These are phyloP conservation scores for Lasioglossum figueresi DNA, from an alignment of 2,888 invertebrate genomes.

Conservation along the genomic window DNA sequence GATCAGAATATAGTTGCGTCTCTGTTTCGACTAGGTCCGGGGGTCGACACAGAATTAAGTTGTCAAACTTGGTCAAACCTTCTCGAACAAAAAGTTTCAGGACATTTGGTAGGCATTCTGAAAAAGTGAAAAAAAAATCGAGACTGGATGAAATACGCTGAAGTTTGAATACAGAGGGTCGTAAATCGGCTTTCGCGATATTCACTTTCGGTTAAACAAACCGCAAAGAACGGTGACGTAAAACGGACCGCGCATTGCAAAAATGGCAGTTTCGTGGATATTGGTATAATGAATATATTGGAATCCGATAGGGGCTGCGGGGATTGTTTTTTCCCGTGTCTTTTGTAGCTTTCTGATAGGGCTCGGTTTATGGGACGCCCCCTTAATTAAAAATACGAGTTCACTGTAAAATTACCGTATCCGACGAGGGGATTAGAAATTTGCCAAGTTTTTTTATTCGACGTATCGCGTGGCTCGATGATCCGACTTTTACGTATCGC, in stretches of 20 bases:
- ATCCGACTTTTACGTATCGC: not conserved
- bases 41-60: not conserved
- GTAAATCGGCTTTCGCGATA: not conserved
- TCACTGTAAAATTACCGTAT: not conserved
- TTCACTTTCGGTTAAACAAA: not conserved
- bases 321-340: not conserved
- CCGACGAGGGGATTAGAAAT: not conserved
- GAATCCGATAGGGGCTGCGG: not conserved
- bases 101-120: not conserved
- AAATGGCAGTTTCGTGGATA: not conserved
- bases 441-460: not conserved
- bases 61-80: not conserved
- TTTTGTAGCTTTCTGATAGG: conserved; percentile 1
- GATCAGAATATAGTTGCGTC: too few species aligned
- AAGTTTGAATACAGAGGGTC: not conserved
- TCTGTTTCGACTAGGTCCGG: too few species aligned
- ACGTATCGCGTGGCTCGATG: not conserved
- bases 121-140: not conserved
- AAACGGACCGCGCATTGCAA: not conserved
- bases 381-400: not conserved
- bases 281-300: not conserved
- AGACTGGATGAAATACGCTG: not conserved
- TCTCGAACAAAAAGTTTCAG: not conserved
- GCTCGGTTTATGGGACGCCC: not conserved
- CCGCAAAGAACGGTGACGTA: not conserved